Evolutionary conservation across 2,888 invertebrate genomes (phyloP).

Genomic region (Ormia ochracea): DNA sequence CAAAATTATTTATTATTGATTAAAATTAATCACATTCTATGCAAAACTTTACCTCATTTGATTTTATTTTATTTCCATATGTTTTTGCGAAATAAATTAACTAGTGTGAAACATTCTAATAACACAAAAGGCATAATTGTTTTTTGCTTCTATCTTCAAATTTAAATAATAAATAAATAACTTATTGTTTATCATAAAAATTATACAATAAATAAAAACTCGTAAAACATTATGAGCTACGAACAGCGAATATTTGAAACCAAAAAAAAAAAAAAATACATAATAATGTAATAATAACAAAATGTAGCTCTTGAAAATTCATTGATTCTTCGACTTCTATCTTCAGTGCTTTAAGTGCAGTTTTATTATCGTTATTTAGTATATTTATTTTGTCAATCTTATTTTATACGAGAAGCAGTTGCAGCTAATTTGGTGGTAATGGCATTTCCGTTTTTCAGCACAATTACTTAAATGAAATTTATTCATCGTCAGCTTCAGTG

Average conservation of each 20-base stretch:
- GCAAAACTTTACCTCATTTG: neutral
- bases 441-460: neutral
- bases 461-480: conserved; percentile 59
- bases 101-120: conserved; percentile 22
- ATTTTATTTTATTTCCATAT: conserved; percentile 3
- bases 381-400: neutral
- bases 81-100: conserved; percentile 24
- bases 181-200: conserved; percentile 15
- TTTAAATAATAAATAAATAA: conserved; percentile 34
- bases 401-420: neutral
- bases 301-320: conserved; percentile 23
- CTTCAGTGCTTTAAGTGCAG: neutral
- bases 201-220: conserved; percentile 14
- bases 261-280: conserved; percentile 2
- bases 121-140: conserved; percentile 51
- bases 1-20: too few species aligned
- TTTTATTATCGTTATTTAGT: neutral
- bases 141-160: neutral
- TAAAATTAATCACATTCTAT: too few species aligned
- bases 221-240: conserved; percentile 11
- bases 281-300: too few species aligned
- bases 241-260: neutral
- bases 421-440: conserved; percentile 5
- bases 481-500: conserved; percentile 82
- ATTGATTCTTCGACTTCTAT: neutral